phyloP scores from a whole-genome alignment of 2,797 vertebrate genomes.

The Zonotrichia albicollis region DNA sequence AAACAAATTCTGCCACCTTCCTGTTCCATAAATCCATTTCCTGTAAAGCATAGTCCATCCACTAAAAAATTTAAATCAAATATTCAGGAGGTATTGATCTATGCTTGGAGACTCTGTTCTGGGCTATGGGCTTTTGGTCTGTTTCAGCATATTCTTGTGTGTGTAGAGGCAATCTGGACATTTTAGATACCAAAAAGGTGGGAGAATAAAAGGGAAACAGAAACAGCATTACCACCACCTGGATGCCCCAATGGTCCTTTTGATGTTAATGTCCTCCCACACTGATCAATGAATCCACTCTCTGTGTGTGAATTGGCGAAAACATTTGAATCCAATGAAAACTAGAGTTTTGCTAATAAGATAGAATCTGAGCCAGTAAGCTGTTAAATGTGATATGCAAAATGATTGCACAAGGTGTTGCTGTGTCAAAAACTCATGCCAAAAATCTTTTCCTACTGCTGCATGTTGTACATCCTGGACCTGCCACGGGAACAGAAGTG shows the following conservation, averaged over 20 bases:
- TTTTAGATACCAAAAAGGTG: not conserved
- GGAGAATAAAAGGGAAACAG: not conserved
- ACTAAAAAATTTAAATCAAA: not conserved
- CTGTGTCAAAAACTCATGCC: not conserved
- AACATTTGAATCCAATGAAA: not conserved
- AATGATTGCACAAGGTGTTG: not conserved
- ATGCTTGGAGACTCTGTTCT: not conserved
- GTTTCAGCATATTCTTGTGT: not conserved
- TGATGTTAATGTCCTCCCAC: not conserved
- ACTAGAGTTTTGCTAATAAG: not conserved
- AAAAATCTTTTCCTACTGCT: not conserved
- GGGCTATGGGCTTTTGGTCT: not conserved
- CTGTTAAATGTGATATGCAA: not conserved
- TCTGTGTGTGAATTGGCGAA: not conserved
- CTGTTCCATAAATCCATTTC: not conserved
- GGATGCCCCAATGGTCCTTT: not conserved
- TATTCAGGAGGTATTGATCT: not conserved
- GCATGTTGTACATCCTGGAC: not conserved
- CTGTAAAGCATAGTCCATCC: not conserved
- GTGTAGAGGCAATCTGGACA: not conserved
- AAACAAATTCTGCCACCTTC: not conserved
- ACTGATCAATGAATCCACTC: accelerated
- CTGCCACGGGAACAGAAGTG: not conserved
- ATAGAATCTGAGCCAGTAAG: not conserved
- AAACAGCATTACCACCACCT: not conserved